Evolutionary conservation across 2,113 vertebrate species (phyloP).

Genomic region (Malurus melanocephalus): DNA sequence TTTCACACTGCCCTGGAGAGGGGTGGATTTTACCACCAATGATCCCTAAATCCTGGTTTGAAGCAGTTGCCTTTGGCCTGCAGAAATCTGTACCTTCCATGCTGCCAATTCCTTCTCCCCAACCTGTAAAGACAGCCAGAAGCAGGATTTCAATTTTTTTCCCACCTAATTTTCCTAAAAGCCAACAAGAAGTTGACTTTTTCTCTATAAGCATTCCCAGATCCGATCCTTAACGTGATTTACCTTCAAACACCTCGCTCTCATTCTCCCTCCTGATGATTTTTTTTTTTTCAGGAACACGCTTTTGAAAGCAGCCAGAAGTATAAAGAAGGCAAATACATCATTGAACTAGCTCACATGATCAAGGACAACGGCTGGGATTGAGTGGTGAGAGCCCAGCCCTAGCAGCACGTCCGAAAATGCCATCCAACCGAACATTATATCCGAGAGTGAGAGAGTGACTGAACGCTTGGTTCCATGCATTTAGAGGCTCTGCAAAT

Average conservation of each 20-base stretch:
- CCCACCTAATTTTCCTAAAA: neutral
- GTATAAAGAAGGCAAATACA: slow-evolving; percentile 99
- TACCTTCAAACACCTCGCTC: rapidly evolving
- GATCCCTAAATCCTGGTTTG: neutral
- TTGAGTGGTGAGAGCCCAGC: slow-evolving; percentile 69
- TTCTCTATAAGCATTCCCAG: neutral
- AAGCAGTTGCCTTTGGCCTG: neutral
- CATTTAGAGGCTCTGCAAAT: slow-evolving; percentile 74
- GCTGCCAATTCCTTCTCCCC: neutral
- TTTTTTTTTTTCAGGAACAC: slow-evolving; percentile 81
- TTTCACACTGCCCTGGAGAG: neutral
- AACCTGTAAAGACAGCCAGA: neutral
- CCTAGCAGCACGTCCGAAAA: slow-evolving; percentile 64
- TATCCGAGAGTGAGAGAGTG: slow-evolving; percentile 78
- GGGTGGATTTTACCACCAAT: neutral
- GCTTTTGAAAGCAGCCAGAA: slow-evolving; percentile 98
- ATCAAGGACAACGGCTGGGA: slow-evolving; percentile 99
- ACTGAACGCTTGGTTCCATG: slow-evolving; percentile 80
- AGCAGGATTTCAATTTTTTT: neutral
- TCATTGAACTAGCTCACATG: slow-evolving; percentile 99
- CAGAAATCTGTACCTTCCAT: rapidly evolving
- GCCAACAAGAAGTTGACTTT: neutral
- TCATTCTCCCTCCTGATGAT: neutral
- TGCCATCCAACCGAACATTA: slow-evolving; percentile 74
- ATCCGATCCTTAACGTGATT: rapidly evolving